phyloP scores from a whole-genome alignment of 2,113 vertebrate species.

The Microcebus ravelobensis region DNA sequence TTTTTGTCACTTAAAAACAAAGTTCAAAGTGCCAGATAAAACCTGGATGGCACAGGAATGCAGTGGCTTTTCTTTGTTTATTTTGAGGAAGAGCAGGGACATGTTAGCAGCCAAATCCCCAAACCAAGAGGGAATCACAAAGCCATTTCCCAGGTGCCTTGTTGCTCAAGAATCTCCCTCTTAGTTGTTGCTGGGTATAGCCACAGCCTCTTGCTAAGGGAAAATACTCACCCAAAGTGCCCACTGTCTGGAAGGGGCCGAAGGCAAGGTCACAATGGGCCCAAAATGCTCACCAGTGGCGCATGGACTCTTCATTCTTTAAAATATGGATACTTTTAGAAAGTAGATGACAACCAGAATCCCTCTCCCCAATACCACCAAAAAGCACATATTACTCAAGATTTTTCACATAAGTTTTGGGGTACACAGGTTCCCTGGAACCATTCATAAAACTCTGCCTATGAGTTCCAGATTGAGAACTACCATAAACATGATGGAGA shows the following conservation, averaged over 20 bases:
- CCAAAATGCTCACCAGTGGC: not conserved
- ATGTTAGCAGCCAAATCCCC: slow-evolving; percentile 16
- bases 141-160: not conserved
- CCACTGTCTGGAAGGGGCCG: not conserved
- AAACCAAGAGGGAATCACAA: slow-evolving; percentile 16
- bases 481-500: not conserved
- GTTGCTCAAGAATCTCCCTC: not conserved
- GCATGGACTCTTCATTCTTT: not conserved
- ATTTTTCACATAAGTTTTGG: not conserved
- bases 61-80: slow-evolving; percentile 62
- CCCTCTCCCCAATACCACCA: not conserved
- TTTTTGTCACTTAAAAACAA: slow-evolving; percentile 61
- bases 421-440: not conserved
- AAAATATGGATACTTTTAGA: not conserved
- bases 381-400: not conserved
- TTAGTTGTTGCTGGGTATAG: not conserved
- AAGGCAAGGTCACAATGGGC: not conserved
- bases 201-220: not conserved
- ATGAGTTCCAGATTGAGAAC: not conserved
- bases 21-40: slow-evolving; percentile 61
- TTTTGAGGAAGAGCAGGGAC: slow-evolving; percentile 51
- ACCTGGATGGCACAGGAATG: slow-evolving; percentile 49
- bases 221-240: not conserved
- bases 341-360: not conserved
- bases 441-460: not conserved